Evolutionary conservation across 2,888 invertebrate genomes (phyloP), one percentile per base, ranked within the genome.

Genomic region (Chironomus tentans): DNA sequence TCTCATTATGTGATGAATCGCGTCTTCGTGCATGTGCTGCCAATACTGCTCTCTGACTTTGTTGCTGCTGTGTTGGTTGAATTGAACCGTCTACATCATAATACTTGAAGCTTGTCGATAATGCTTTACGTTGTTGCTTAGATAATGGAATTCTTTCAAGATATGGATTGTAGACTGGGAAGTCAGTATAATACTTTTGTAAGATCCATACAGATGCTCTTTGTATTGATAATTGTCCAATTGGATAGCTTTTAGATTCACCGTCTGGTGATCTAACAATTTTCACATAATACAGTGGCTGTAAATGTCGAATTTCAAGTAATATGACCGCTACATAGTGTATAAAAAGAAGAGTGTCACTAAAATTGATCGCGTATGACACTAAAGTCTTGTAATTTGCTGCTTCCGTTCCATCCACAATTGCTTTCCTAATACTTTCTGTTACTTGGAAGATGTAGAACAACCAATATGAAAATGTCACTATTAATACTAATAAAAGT

Each of bases 191-290:
- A 84, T 99, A 99, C 80, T 91, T 92, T 83, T 98, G 95, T 61
- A 98, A 84, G 4, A 97, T 91, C 92, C 94, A 95, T 7, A 97
- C 93, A 0, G 98, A 97, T 0, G 98, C 95, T 80, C 97, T 86
- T 82, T 98, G 98, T 80, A 98, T 94, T 80, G 96, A 97, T 78
- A 98, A 85, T 82, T 93, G 92, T 0, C 95, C 95, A 13, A 97
- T 90, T n/a, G 90, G 89, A 82, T 94, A 97, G 0, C 94, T 92
- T 79, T 90, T 88, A 78, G 94, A 93, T 79, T 94, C 92, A 0
- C 98, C 98, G 83, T 99, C 98, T 0, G 99, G 99, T 76, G 97
- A 97, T 77, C 99, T 88, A 0, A 97, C 93, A 78, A 99, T 89
- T 85, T 94, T 93, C 24, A 94, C 88, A 81, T 93, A 94, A 82